Evolutionary conservation across 1,140 invertebrate genomes (phyloP).

Genomic region (Aphelenchoides fujianensis): DNA sequence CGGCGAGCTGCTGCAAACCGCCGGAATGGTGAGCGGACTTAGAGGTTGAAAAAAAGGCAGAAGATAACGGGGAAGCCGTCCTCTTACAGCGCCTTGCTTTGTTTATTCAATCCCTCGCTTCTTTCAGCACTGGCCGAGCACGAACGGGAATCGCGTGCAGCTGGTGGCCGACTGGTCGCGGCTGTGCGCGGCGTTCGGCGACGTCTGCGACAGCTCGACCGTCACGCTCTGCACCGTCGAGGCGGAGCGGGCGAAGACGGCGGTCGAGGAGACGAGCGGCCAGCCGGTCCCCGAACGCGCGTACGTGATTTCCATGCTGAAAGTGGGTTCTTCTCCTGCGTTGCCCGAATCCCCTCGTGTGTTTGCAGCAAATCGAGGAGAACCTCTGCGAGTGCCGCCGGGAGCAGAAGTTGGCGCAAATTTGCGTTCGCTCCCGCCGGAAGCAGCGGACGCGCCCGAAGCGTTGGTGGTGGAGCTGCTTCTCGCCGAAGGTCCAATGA

Average conservation of each 20-base stretch:
- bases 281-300: background rate
- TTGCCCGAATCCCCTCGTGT: background rate
- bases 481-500: background rate
- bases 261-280: slow-evolving; percentile 5
- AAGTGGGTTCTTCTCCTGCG: background rate
- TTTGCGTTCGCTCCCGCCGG: slow-evolving; percentile 14
- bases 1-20: slow-evolving; percentile 35
- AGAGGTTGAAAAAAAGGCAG: background rate
- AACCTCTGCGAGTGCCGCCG: slow-evolving; percentile 32
- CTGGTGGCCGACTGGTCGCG: slow-evolving; percentile 25
- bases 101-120: background rate
- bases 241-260: slow-evolving; percentile 28
- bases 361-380: slow-evolving; percentile 32
- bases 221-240: slow-evolving; percentile 35
- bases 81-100: background rate
- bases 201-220: slow-evolving; percentile 35
- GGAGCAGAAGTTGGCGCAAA: slow-evolving; percentile 27
- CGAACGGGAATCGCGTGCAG: slow-evolving; percentile 27
- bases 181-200: slow-evolving; percentile 34
- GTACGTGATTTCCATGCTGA: background rate
- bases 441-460: background rate
- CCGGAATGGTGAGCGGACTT: slow-evolving; percentile 35
- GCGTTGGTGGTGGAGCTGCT: slow-evolving; percentile 4
- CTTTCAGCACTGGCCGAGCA: slow-evolving; percentile 36
- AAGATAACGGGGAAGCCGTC: background rate